phyloP scores from a whole-genome alignment of 2,797 vertebrate species.

The Gouania willdenowi region DNA sequence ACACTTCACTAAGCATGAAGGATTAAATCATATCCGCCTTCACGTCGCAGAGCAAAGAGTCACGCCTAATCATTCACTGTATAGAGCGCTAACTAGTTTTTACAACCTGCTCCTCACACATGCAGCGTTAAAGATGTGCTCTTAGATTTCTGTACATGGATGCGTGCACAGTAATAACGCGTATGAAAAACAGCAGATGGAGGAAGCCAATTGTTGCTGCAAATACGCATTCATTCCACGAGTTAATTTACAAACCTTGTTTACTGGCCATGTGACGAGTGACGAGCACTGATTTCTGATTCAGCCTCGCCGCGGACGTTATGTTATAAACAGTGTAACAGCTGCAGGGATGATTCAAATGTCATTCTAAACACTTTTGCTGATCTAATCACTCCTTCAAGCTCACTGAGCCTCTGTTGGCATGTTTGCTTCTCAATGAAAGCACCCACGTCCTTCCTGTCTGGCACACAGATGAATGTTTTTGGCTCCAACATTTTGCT shows the following conservation, averaged over 20 bases:
- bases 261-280: background rate
- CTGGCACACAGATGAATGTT: too few relatives aligned
- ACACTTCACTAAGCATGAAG: conserved; percentile 19
- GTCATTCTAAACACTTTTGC: conserved; percentile 28
- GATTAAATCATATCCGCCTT: conserved; percentile 25
- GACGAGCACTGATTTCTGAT: conserved; percentile 18
- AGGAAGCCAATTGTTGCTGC: conserved; percentile 5
- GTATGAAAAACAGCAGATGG: conserved; percentile 15
- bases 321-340: conserved; percentile 33
- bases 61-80: too few relatives aligned
- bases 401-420: conserved; percentile 12
- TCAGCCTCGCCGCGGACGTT: conserved; percentile 25
- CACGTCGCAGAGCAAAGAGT: too few relatives aligned
- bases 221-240: conserved; percentile 1
- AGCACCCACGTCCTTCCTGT: conserved; percentile 14
- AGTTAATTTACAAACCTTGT: conserved; percentile 1
- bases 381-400: conserved; percentile 35
- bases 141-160: background rate
- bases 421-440: conserved; percentile 2
- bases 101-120: background rate
- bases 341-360: conserved; percentile 40
- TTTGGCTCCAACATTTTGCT: conserved; percentile 2
- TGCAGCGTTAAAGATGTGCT: too few relatives aligned
- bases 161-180: background rate
- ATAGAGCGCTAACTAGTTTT: too few relatives aligned